Percentiles rank a stretch among this genome's conserved stretches.
These are phyloP conservation scores for Mesitornis unicolor DNA, from an alignment of 2,113 vertebrate genomes.

Conservation along the genomic window DNA sequence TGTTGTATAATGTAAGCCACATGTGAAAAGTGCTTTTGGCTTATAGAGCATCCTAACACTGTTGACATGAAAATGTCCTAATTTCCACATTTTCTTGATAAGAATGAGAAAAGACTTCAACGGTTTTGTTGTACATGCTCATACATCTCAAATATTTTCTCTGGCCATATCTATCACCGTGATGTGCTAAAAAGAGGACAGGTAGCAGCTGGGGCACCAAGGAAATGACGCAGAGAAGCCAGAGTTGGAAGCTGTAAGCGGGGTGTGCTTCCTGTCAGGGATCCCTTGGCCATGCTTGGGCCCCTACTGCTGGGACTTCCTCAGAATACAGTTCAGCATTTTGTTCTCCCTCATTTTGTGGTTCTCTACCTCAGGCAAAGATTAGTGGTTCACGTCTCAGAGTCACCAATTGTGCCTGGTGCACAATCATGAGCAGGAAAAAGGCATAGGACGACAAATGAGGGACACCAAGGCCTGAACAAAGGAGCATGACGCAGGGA, in stretches of 20 bases:
- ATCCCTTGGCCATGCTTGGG: fast-evolving
- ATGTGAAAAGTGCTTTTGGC: neutral
- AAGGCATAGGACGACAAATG: neutral
- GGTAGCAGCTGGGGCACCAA: neutral
- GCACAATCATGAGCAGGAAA: neutral
- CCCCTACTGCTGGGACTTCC: neutral
- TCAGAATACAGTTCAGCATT: neutral
- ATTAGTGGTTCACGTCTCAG: neutral
- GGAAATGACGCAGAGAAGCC: neutral
- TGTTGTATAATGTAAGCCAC: neutral
- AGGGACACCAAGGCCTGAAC: neutral
- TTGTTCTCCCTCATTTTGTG: neutral
- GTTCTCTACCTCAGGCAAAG: neutral
- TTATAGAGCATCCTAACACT: neutral
- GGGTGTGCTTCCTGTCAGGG: neutral
- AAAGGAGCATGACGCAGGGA: fast-evolving
- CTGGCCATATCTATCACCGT: neutral
- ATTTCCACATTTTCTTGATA: neutral
- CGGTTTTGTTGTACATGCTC: neutral
- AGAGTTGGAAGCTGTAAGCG: neutral
- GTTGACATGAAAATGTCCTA: neutral
- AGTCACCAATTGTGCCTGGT: neutral
- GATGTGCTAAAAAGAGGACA: neutral
- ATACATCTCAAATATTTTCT: neutral
- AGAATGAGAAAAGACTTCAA: neutral